A percentile compares a stretch with the other conserved stretches of the same genome.
phyloP scores from a whole-genome alignment of 30 jellyfish, hydroid and myxozoan species.

The Hydractinia symbiolongicarpus region DNA sequence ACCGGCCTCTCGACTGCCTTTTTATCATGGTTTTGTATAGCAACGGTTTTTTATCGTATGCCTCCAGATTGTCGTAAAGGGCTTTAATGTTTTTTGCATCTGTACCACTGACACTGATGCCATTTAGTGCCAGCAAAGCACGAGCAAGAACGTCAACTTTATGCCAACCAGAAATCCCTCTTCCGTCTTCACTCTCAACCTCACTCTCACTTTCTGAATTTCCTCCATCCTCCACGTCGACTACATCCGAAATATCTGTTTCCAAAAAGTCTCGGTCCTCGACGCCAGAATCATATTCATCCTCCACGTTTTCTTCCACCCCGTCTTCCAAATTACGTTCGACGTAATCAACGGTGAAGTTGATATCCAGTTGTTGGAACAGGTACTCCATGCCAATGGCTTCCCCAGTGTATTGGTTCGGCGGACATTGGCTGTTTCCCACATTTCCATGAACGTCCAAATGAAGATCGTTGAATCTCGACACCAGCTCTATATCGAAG shows the following conservation, averaged over 20 bases:
- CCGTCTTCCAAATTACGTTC: conserved; percentile 1
- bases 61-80: neutral
- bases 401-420: no score
- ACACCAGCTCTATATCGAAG: neutral
- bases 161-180: conserved; percentile 30
- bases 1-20: conserved; percentile 4
- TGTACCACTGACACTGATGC: neutral
- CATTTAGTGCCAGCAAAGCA: neutral
- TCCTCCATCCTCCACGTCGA: no score
- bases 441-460: neutral
- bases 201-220: no score
- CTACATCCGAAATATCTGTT: neutral
- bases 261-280: neutral
- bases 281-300: neutral
- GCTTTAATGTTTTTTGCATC: neutral
- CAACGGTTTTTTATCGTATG: neutral
- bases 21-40: neutral
- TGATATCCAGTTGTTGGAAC: neutral
- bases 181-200: neutral
- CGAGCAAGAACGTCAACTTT: neutral
- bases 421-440: no score
- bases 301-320: neutral
- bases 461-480: neutral
- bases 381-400: no score
- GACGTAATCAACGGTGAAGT: neutral